phyloP scores from a whole-genome alignment of 2,113 vertebrate genomes.

The Rhinolophus sinicus region DNA sequence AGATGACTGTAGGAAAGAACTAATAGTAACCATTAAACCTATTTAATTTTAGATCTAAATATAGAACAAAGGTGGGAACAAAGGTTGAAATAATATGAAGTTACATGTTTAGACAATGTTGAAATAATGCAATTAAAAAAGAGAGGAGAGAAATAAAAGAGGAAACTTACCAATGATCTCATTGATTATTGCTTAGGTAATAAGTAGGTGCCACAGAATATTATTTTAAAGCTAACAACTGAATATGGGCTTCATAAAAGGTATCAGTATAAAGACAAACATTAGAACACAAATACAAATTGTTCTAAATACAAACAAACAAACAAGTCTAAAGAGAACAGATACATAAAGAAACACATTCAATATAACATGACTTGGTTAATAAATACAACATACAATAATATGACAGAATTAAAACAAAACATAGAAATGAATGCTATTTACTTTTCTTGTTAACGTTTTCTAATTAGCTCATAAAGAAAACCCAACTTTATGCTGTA shows the following conservation, averaged over 20 bases:
- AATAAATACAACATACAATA: constrained; percentile 18
- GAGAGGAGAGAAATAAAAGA: background rate
- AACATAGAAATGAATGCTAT: background rate
- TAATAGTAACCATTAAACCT: background rate
- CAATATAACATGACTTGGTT: background rate
- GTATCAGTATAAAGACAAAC: background rate
- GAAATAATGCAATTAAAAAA: background rate
- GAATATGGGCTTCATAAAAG: background rate
- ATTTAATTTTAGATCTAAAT: background rate
- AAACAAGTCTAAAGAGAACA: background rate
- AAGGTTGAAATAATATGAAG: background rate
- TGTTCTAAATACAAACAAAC: background rate
- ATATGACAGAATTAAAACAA: background rate
- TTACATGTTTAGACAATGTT: background rate
- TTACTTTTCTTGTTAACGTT: background rate
- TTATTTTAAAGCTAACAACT: background rate
- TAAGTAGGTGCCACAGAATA: background rate
- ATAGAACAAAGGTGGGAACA: background rate
- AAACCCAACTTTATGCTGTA: background rate
- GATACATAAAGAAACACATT: background rate
- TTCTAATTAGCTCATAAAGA: constrained; percentile 37
- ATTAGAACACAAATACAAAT: background rate
- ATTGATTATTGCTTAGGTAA: background rate
- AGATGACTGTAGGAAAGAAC: background rate
- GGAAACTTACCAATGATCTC: background rate